These are phyloP conservation scores for Schizopygopsis malacanthus DNA, from an alignment of 2,797 vertebrate species.

Conservation along the genomic window DNA sequence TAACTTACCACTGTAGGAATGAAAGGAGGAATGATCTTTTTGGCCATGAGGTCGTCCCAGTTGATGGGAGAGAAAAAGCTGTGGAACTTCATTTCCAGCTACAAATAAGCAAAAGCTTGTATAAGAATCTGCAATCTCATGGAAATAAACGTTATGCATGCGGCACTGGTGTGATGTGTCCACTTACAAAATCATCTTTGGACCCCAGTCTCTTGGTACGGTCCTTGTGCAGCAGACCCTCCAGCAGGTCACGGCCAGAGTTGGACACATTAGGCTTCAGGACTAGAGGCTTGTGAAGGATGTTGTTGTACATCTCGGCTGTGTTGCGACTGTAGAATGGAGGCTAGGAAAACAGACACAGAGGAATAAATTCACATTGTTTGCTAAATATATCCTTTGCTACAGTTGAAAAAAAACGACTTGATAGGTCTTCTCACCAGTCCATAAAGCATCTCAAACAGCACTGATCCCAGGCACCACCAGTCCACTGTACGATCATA, in stretches of 20 bases:
- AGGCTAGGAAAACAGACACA: slow-evolving; percentile 67
- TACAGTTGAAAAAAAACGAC: neutral
- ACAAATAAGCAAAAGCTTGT: slow-evolving; percentile 37
- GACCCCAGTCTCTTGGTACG: slow-evolving; percentile 77
- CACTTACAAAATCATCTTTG: slow-evolving; percentile 81
- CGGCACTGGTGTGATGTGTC: neutral
- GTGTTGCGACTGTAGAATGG: slow-evolving; percentile 86
- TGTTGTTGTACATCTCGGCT: slow-evolving; percentile 86
- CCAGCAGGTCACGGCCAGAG: slow-evolving; percentile 77
- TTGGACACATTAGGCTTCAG: slow-evolving; percentile 85
- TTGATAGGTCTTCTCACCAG: slow-evolving; percentile 70
- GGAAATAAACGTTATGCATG: neutral
- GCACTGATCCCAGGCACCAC: slow-evolving; percentile 84
- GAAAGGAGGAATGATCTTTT: slow-evolving; percentile 80
- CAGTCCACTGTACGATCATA: slow-evolving; percentile 85
- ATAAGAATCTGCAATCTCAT: neutral
- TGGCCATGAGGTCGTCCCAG: slow-evolving; percentile 84
- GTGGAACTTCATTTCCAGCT: slow-evolving; percentile 81
- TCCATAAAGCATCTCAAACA: slow-evolving; percentile 86
- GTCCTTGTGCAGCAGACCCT: slow-evolving; percentile 83
- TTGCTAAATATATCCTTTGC: neutral
- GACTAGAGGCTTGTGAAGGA: slow-evolving; percentile 78
- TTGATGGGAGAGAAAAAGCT: slow-evolving; percentile 84
- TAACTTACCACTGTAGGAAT: slow-evolving; percentile 79
- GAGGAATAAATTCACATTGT: neutral